A percentile compares a stretch with the other conserved stretches of the same genome.
Evolutionary conservation across 2,888 invertebrate genomes (phyloP).

Genomic region (Pegoplata infirma): DNA sequence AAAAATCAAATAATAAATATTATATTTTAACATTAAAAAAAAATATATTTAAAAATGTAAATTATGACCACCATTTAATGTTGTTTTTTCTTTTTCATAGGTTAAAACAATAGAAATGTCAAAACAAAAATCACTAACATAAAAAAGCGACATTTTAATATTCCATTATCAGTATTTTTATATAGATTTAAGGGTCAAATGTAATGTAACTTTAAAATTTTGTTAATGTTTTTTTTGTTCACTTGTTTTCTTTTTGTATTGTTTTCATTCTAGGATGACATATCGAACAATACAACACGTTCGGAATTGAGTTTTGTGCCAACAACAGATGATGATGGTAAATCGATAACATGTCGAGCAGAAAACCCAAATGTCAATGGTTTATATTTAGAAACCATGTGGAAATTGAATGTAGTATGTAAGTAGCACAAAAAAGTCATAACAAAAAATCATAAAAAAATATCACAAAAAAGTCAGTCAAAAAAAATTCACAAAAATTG

Average conservation of each 20-base stretch:
- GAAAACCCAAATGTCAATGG: slow-evolving; percentile 94
- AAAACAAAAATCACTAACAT: neutral
- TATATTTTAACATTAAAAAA: too few species aligned
- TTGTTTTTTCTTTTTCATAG: too few species aligned
- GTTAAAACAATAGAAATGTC: neutral
- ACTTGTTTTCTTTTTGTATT: slow-evolving; percentile 1
- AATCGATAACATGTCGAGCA: slow-evolving; percentile 91
- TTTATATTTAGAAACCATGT: slow-evolving; percentile 88
- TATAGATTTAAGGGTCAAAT: slow-evolving; percentile 18
- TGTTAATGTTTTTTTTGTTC: slow-evolving; percentile 11
- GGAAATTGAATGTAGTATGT: slow-evolving; percentile 94
- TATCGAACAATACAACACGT: slow-evolving; percentile 88
- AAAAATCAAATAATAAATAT: too few species aligned
- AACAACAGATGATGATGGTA: slow-evolving; percentile 92
- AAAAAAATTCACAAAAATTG: neutral
- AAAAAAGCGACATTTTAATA: neutral
- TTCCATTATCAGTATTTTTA: neutral
- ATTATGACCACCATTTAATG: too few species aligned
- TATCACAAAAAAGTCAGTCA: slow-evolving; percentile 61
- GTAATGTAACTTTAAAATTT: slow-evolving; percentile 27
- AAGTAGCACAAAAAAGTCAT: too few species aligned
- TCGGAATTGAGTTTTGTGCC: slow-evolving; percentile 93
- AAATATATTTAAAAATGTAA: neutral
- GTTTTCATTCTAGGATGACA: slow-evolving; percentile 82
- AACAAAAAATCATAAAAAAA: too few species aligned